A percentile compares a stretch with the other conserved stretches of the same genome.
Conservation (phyloP, 2,888 invertebrate genomes). For the Drosophila silvestris region DNA sequence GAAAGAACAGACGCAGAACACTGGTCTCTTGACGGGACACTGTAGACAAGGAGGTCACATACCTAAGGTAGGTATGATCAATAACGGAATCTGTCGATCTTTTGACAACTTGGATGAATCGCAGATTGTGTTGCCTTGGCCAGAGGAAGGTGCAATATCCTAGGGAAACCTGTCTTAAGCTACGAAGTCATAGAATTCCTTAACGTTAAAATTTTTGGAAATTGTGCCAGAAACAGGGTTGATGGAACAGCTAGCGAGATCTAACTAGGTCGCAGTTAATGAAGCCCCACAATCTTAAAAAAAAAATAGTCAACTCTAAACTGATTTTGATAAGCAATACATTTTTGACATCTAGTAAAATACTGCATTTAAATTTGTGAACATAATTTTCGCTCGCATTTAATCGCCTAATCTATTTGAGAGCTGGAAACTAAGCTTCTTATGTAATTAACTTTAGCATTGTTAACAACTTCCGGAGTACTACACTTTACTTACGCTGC, state of each 20-base stretch:
- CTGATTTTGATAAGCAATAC: background rate
- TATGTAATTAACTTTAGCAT: slow-evolving; percentile 9
- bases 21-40: background rate
- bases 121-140: background rate
- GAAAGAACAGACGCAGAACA: background rate
- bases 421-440: background rate
- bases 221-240: background rate
- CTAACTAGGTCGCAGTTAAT: background rate
- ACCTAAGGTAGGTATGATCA: background rate
- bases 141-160: background rate
- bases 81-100: background rate
- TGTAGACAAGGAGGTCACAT: background rate
- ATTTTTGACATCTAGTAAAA: background rate
- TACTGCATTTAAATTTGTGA: background rate
- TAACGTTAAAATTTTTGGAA: background rate
- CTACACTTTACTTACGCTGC: slow-evolving; percentile 8
- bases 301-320: background rate
- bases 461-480: background rate
- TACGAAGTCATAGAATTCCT: background rate
- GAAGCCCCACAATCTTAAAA: background rate
- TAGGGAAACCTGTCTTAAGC: background rate
- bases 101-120: background rate
- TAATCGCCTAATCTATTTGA: background rate
- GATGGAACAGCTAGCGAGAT: background rate
- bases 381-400: background rate